Conservation (phyloP, 2,888 invertebrate genomes). For the Idaea dimidiata region DNA sequence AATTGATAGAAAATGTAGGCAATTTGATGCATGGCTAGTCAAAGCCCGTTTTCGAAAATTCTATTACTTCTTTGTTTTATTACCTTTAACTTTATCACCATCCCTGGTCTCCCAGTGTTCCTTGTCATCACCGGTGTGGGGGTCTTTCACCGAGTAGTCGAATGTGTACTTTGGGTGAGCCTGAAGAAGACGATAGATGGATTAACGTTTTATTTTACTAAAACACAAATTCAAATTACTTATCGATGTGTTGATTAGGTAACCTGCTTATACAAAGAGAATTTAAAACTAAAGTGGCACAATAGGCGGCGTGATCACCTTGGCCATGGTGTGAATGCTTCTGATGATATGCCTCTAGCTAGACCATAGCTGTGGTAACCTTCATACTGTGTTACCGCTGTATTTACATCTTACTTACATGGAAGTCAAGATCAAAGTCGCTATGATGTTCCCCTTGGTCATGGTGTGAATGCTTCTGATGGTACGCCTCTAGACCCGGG, state of each 20-base stretch:
- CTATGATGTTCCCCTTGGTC: conserved; percentile 53
- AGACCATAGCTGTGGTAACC: conserved; percentile 47
- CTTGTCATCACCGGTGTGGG: conserved; percentile 81
- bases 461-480: conserved; percentile 49
- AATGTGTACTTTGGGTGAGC: conserved; percentile 80
- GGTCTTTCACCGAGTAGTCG: conserved; percentile 82
- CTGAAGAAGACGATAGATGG: no score
- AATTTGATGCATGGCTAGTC: no score
- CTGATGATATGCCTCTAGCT: conserved; percentile 39
- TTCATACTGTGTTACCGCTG: conserved; percentile 58
- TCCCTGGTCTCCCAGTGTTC: conserved; percentile 83
- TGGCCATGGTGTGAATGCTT: conserved; percentile 54
- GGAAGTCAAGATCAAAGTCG: conserved; percentile 69
- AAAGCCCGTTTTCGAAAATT: no score
- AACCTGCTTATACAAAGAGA: no score
- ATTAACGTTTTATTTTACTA: no score
- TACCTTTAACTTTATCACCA: conserved; percentile 82
- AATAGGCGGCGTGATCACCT: no score
- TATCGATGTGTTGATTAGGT: no score
- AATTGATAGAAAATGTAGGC: no score
- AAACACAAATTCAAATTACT: no score
- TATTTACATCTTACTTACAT: conserved; percentile 45
- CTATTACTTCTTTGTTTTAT: not conserved
- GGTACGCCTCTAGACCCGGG: conserved; percentile 45
- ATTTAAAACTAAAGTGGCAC: no score